phyloP scores from a whole-genome alignment of 2,797 vertebrate species.

The Oryzias sinensis region DNA sequence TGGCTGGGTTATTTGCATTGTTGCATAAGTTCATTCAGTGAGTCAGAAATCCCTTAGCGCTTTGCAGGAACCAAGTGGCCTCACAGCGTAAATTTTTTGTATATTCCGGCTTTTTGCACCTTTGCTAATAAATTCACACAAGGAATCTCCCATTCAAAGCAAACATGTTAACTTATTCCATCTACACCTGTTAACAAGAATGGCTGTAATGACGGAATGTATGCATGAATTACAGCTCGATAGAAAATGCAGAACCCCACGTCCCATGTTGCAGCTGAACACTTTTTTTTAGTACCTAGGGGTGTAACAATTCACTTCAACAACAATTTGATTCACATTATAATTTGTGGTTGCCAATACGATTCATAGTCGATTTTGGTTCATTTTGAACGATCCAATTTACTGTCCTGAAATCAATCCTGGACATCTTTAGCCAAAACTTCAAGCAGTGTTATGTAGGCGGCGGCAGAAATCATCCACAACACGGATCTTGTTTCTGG shows the following conservation, averaged over 20 bases:
- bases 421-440: too few relatives aligned
- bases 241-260: conserved; percentile 30
- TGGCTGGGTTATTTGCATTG: conserved; percentile 76
- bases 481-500: too few relatives aligned
- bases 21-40: conserved; percentile 67
- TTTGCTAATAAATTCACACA: conserved; percentile 19
- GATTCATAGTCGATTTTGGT: too few relatives aligned
- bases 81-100: neutral
- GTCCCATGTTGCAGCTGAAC: conserved; percentile 37
- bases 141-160: conserved; percentile 34
- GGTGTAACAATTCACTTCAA: too few relatives aligned
- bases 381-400: too few relatives aligned
- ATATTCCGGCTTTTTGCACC: conserved; percentile 13
- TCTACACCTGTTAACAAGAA: conserved; percentile 67
- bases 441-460: too few relatives aligned
- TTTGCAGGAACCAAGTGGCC: conserved; percentile 28
- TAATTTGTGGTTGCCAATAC: too few relatives aligned
- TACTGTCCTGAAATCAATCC: too few relatives aligned
- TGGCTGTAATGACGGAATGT: conserved; percentile 35
- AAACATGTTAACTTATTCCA: conserved; percentile 38
- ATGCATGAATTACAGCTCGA: conserved; percentile 22
- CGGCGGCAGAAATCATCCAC: too few relatives aligned
- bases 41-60: conserved; percentile 42
- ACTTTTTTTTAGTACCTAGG: conserved; percentile 58
- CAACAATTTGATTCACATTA: too few relatives aligned